Evolutionary conservation across 2,888 invertebrate genomes (phyloP), one percentile per base, ranked within the genome.

Genomic region (Orgyia antiqua): DNA sequence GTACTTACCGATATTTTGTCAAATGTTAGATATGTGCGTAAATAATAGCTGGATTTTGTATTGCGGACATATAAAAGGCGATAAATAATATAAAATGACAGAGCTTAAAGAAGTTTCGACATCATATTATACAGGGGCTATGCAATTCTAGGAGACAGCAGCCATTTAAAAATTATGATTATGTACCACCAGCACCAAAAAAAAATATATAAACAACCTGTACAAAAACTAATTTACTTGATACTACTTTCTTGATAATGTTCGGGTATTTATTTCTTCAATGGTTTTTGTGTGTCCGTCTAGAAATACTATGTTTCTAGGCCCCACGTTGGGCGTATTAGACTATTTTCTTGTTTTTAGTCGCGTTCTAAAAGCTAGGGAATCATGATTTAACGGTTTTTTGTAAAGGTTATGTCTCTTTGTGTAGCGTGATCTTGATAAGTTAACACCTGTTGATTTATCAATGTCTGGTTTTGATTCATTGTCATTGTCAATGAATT

Each of bases 191-290:
- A 21, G 33, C 36, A 31, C 31, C 37, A 35, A 34, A 20, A 33
- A 37, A 28, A 9, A 36, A 29, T 17, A 35, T 34, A 39, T 36
- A 38, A 36, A 43, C 34, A 37, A 33, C 36, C 19, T 13, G 35
- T 29, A 31, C n/a, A n/a, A n/a, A n/a, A n/a, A n/a, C n/a, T n/a
- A n/a, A n/a, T n/a, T n/a, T n/a, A n/a, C n/a, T n/a, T n/a, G n/a
- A n/a, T n/a, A n/a, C n/a, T n/a, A n/a, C n/a, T n/a, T n/a, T n/a
- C n/a, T n/a, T n/a, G n/a, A n/a, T n/a, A n/a, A n/a, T n/a, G n/a
- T n/a, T n/a, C n/a, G n/a, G n/a, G n/a, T n/a, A n/a, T n/a, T n/a
- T n/a, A n/a, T n/a, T n/a, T n/a, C n/a, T n/a, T n/a, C n/a, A n/a
- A n/a, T n/a, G n/a, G n/a, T n/a, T n/a, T n/a, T n/a, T n/a, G n/a